Base-by-base conservation (phyloP, 2,888 invertebrate genomes). In the Eupithecia exiguata region DNA sequence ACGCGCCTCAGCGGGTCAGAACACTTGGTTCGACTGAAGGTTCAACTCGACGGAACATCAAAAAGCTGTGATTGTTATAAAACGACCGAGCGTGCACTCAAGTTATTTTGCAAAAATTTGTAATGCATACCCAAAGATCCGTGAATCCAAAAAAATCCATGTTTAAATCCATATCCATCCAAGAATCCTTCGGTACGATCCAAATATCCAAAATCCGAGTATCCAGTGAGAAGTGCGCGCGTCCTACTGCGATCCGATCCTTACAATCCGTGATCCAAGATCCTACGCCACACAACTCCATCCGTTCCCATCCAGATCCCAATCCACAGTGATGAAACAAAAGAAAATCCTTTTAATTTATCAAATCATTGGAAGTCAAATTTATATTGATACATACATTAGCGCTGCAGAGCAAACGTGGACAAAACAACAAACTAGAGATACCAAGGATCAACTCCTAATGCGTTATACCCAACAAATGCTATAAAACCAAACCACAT, bases 261-360 rank as follows among this genome's bases (percentile, higher is more conserved):
- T 73, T 65, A 76, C 70, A 69, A 73, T 73, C 72, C 75, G 68
- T 61, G 72, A 75, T 75, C 75, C 72, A 68, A 80, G 74, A 79
- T 79, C 80, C 82, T 78, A 81, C 78, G 79, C 74, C 77, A 76
- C 78, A 77, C 78, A 79, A 77, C 79, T 75, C 79, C 78, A 80
- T 80, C 78, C 80, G 77, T 81, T 84, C 84, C 84, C 80, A 83
- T 84, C 83, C 85, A 78, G 91, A 92, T 84, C 87, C 91, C 91
- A 91, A 93, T 93, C 94, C 94, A 94, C 91, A 94, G 94, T 87
- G 93, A 94, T 94, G 94, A 93, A 94, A 94, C 94, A 94, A 94
- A 94, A 94, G 92, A 94, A 92, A 93, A 91, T 88, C 84, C 85
- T 87, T 92, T 94, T 93, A 90, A 90, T 92, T 87, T 83, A 90